Evolutionary conservation across 2,888 invertebrate genomes (phyloP), one percentile per base, ranked within the genome.

Genomic region (Apamea anceps): DNA sequence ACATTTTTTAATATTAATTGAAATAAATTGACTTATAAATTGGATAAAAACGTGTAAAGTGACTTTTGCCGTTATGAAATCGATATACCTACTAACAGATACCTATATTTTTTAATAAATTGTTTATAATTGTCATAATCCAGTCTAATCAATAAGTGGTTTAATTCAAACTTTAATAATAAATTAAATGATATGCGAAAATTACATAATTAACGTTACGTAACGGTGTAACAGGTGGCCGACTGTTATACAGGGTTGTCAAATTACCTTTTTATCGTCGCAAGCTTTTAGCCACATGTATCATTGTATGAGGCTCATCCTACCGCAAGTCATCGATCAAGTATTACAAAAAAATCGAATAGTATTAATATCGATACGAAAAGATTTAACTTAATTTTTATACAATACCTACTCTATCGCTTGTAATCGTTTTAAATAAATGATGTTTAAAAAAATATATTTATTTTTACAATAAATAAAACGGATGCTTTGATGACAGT

Each of bases 191-290:
- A 13, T n/a, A 28, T 45, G 13, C 1, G 10, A 54, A 51, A 25
- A 21, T 54, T 28, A 57, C 57, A 57, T 57, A 5, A 21, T 57
- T 10, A 1, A 51, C 13, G 63, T 70, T 79, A 79, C 77, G 42
- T 48, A 74, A 76, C 89, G 89, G 91, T 92, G 91, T 91, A 71
- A 91, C 57, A 80, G 62, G 13, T 72, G 28, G 71, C 72, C 81
- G 67, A 83, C 78, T 84, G 88, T 90, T 90, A 91, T 90, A 90
- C 90, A 91, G 92, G 91, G 91, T 90, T 92, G 92, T 93, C 93
- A 92, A 93, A 93, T 94, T 92, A 92, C 88, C 87, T 85, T 89
- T 92, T 90, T 89, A 92, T 91, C 91, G 90, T 92, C 88, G 79
- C 87, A 83, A 85, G 90, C 90, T 91, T 92, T 92, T 91, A 91